Evolutionary conservation across 2,888 invertebrate genomes (phyloP), one percentile per base, ranked within the genome.

Genomic region (Troilus luridus): DNA sequence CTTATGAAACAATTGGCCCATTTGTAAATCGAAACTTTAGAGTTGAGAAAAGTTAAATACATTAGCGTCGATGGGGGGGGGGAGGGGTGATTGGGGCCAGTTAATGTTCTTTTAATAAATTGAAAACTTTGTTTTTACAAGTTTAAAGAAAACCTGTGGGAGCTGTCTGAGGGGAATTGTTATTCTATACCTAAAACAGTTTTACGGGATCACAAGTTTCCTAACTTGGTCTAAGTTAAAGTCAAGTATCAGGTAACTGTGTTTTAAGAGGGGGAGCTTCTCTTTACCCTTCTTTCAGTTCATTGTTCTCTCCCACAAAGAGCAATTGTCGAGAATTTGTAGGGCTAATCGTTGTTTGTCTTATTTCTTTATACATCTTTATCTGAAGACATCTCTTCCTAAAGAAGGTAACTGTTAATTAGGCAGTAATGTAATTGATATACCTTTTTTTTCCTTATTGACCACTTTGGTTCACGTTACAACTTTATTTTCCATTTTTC

Each of bases 161-260:
- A 85, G 9, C 54, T 54, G 56, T 56, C 85, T 12, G 56, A 85
- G 11, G 85, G 27, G 85, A 85, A 85, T 85, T 85, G 85, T 85
- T 56, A 85, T 85, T 85, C 85, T 85, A 54, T 85, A 85, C 56
- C 85, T n/a, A 10, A 85, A 85, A 85, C 85, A 85, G 85, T 85
- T 85, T 85, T 85, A 85, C 85, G 54, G 85, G 85, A 85, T 85
- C 85, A 85, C 85, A 85, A 85, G 85, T n/a, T 85, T 85, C 10
- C 56, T 85, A 85, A 85, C 85, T 85, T 85, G 11, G 56, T 85
- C 85, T 85, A 85, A 85, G 85, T 85, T 85, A 56, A 85, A 85
- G 85, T 56, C 85, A 85, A 85, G 85, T 85, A 85, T 85, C 85
- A 85, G 85, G 85, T 85, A 85, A 85, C 85, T 85, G 85, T 85